Percentiles rank a stretch among this genome's conserved stretches.
Evolutionary conservation across 2,113 vertebrate genomes (phyloP).

Genomic region (Taxidea taxus): DNA sequence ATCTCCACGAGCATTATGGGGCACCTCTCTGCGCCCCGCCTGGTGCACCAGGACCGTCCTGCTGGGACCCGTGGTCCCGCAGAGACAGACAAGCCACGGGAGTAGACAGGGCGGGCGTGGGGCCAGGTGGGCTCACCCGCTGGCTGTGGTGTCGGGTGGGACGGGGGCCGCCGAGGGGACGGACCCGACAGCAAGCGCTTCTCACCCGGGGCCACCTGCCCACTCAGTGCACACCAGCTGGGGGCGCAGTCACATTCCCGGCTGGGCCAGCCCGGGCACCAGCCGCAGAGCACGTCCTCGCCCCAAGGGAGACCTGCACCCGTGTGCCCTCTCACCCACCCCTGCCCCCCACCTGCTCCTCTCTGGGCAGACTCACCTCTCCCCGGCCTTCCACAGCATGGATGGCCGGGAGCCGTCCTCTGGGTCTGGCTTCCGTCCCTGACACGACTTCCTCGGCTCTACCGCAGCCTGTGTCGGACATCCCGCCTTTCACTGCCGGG

Average conservation of each 20-base stretch:
- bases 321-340: not conserved
- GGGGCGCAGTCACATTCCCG: accelerated
- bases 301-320: not conserved
- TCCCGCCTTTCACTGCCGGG: too few relatives aligned
- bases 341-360: not conserved
- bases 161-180: not conserved
- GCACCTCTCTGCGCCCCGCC: not conserved
- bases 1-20: not conserved
- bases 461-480: not conserved
- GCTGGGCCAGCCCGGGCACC: accelerated
- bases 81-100: not conserved
- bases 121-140: not conserved
- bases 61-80: too few relatives aligned
- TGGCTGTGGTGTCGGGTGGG: not conserved
- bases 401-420: not conserved
- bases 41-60: too few relatives aligned
- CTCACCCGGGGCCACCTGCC: accelerated
- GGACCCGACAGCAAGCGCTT: not conserved
- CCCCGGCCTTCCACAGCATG: accelerated
- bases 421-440: not conserved
- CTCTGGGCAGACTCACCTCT: accelerated
- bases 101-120: not conserved
- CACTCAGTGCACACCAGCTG: accelerated
- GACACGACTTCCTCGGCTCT: not conserved
- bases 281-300: not conserved